Base-by-base conservation (phyloP, 2,113 vertebrate species). In the Butorides virescens region DNA sequence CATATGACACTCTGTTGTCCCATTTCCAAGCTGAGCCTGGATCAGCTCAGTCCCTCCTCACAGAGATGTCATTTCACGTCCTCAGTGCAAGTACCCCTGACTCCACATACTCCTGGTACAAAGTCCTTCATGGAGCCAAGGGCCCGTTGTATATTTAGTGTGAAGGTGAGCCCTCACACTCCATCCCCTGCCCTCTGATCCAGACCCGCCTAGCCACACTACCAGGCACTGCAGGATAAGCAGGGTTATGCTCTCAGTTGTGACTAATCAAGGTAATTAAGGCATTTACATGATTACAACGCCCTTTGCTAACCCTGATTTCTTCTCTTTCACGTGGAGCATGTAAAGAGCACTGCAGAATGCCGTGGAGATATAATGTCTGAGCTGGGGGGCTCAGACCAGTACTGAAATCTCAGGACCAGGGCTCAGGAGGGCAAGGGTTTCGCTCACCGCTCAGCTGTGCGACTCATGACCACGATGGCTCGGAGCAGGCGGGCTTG, bases 1-100 rank as follows among this genome's bases (percentile, higher is more conserved):
- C 0, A 0, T 44, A 52, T 0, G 0, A 4, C 14, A 10, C 8
- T 7, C 30, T 53, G 9, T 66, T 26, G 30, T 16, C 55, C 20
- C 21, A 14, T 85, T 53, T 84, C 42, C 42, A 85, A 53, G 22
- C 21, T 74, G 67, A 46, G 22, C 52, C 27, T 0, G 0, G 22
- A 32, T 42, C 26, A 56, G 8, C 47, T 79, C 80, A 80, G 29
- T 30, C 22, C 22, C 9, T 85, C 36, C 42, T 66, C 50, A n/a
- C 30, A 68, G 67, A 82, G 39, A 26, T 27, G 25, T 19, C 44
- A 21, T 58, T 90, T 72, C 30, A 25, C 22, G 30, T 2, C 34
- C 23, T 37, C 25, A 63, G 1, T 12, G 16, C 61, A 36, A 36
- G 5, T 23, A 58, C 13, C 30, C 71, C 63, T 39, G 34, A 15